These are phyloP conservation scores for Paralichthys olivaceus DNA, from an alignment of 2,113 vertebrate genomes.

Conservation along the genomic window DNA sequence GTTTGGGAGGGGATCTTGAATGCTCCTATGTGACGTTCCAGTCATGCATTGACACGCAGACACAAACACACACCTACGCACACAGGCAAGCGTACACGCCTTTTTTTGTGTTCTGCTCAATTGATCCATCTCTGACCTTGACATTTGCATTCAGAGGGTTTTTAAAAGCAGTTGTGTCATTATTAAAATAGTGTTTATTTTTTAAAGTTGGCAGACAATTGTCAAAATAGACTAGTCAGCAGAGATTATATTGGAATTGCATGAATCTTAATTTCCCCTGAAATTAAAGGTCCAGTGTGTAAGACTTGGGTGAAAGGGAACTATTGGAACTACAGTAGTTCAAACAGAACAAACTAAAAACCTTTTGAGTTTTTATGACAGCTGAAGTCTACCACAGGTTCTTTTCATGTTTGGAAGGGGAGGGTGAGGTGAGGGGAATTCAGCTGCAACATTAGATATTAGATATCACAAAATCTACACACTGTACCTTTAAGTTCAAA, in stretches of 20 bases:
- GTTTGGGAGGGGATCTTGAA: constrained; percentile 36
- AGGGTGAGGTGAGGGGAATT: too few relatives aligned
- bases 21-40: constrained; percentile 37
- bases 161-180: constrained; percentile 13
- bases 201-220: neutral
- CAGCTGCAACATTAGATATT: too few relatives aligned
- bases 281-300: too few relatives aligned
- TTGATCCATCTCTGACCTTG: constrained; percentile 24
- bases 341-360: too few relatives aligned
- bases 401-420: too few relatives aligned
- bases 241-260: constrained; percentile 17
- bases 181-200: neutral
- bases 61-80: neutral
- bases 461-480: too few relatives aligned
- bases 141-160: neutral
- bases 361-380: too few relatives aligned
- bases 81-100: constrained; percentile 28
- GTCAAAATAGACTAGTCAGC: constrained; percentile 4
- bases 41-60: constrained; percentile 40
- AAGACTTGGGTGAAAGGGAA: too few relatives aligned
- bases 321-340: too few relatives aligned
- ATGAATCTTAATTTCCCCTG: neutral
- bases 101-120: constrained; percentile 22
- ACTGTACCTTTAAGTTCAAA: too few relatives aligned
- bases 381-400: too few relatives aligned